Conservation (phyloP, 2,797 vertebrate species). For the Galagoides demidoff region DNA sequence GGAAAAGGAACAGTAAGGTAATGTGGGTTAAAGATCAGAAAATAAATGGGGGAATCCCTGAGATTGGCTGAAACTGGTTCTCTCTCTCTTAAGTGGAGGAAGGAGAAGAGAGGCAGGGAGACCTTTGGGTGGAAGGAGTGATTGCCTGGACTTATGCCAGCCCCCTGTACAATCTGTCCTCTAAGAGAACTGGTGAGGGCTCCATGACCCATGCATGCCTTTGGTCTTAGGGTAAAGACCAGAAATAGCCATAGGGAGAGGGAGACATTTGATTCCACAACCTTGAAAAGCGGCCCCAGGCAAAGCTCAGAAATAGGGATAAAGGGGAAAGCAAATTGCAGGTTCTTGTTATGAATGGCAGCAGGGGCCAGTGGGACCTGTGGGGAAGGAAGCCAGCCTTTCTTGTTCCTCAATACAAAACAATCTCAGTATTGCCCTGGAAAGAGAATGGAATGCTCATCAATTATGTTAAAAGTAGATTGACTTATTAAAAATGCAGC, state of each 20-base stretch:
- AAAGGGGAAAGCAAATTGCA: constrained; percentile 49
- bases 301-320: constrained; percentile 9
- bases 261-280: background rate
- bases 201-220: background rate
- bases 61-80: background rate
- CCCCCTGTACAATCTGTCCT: background rate
- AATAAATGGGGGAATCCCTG: background rate
- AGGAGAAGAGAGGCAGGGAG: background rate
- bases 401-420: constrained; percentile 65
- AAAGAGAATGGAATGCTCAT: constrained; percentile 80
- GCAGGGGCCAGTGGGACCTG: background rate
- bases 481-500: constrained; percentile 82
- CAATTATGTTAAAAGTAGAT: constrained; percentile 82
- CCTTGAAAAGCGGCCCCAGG: background rate
- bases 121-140: background rate
- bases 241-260: background rate
- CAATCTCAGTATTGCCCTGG: constrained; percentile 66
- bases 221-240: background rate
- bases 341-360: constrained; percentile 57
- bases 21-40: background rate
- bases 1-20: background rate
- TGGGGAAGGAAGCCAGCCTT: constrained; percentile 52
- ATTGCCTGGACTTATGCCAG: background rate
- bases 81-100: background rate
- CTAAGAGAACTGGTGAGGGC: background rate